phyloP scores from a whole-genome alignment of 2,113 vertebrate species.

The Podarcis cretensis region DNA sequence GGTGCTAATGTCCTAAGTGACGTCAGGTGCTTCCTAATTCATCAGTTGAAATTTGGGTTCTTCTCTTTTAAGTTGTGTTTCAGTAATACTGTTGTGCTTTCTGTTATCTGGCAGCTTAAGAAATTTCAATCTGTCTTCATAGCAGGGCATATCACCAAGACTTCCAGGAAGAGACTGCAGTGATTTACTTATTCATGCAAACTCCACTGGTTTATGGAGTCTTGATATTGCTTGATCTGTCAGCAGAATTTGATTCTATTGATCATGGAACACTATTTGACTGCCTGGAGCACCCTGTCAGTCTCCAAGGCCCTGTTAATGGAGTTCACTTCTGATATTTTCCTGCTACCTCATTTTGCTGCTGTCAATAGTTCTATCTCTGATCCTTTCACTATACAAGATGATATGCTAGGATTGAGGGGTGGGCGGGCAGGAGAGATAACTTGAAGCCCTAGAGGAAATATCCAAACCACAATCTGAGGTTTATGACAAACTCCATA shows the following conservation, averaged over 20 bases:
- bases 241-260: slow-evolving; percentile 67
- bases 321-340: slow-evolving; percentile 25
- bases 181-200: slow-evolving; percentile 68
- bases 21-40: background rate
- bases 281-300: slow-evolving; percentile 64
- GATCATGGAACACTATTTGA: slow-evolving; percentile 65
- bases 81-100: slow-evolving; percentile 21
- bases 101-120: slow-evolving; percentile 42
- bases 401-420: background rate
- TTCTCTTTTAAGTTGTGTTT: slow-evolving; percentile 27
- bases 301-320: slow-evolving; percentile 57
- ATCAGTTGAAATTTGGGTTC: background rate
- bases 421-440: background rate
- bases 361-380: slow-evolving; percentile 36
- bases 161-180: slow-evolving; percentile 56
- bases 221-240: slow-evolving; percentile 69
- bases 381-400: background rate
- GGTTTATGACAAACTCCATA: background rate
- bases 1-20: background rate
- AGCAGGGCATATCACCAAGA: slow-evolving; percentile 25
- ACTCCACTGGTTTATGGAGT: slow-evolving; percentile 68
- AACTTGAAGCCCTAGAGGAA: background rate
- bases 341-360: slow-evolving; percentile 41
- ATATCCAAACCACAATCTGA: background rate
- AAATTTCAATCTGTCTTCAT: slow-evolving; percentile 52